phyloP scores from a whole-genome alignment of 2,113 vertebrate genomes.

The Apteryx owenii region DNA sequence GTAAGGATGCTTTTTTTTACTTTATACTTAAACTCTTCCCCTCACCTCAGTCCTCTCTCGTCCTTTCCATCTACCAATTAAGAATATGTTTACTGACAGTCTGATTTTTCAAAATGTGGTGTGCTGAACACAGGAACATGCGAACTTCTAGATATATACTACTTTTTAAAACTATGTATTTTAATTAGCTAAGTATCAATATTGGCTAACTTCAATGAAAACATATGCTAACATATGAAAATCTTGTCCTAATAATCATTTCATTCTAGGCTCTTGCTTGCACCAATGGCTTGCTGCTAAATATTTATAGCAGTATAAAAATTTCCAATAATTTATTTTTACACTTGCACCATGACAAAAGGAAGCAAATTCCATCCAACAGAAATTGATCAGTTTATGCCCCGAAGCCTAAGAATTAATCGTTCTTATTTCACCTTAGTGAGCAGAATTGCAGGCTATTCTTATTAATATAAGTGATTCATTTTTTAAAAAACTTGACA shows the following conservation, averaged over 20 bases:
- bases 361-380: background rate
- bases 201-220: background rate
- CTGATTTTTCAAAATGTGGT: background rate
- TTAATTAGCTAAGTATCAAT: background rate
- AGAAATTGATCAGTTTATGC: background rate
- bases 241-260: background rate
- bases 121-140: background rate
- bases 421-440: background rate
- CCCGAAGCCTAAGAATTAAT: background rate
- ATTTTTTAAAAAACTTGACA: background rate
- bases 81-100: background rate
- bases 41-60: background rate
- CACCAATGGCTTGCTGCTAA: background rate
- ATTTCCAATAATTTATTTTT: background rate
- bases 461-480: background rate
- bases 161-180: background rate
- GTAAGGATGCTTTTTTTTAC: background rate
- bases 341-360: background rate
- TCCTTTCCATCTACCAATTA: background rate
- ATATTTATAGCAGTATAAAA: background rate
- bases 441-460: background rate
- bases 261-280: background rate
- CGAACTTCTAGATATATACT: background rate
- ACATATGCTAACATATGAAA: background rate
- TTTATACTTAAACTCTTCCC: background rate